These are phyloP conservation scores for Periophthalmodon schlosseri DNA, from an alignment of 2,113 vertebrate genomes.

Conservation along the genomic window DNA sequence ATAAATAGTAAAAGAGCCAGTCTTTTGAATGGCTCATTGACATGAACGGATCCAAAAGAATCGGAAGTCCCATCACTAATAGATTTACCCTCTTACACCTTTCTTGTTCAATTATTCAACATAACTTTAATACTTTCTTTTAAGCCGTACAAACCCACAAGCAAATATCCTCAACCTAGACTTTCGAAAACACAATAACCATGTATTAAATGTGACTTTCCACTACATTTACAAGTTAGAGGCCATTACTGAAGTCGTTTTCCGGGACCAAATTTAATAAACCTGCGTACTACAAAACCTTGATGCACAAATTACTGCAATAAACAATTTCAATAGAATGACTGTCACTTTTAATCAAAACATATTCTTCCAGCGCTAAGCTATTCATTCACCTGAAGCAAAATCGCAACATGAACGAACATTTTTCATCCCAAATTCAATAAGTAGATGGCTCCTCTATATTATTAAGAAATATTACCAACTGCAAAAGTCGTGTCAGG, in stretches of 20 bases:
- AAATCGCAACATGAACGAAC: not conserved
- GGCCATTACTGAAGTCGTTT: not conserved
- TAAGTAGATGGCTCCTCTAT: conserved; percentile 9
- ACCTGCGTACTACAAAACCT: not conserved
- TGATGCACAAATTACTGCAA: not conserved
- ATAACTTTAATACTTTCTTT: not conserved
- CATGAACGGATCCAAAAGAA: no score
- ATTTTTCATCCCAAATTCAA: conserved; percentile 5
- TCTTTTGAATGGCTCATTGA: no score
- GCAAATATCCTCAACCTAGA: not conserved
- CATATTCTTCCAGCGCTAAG: not conserved
- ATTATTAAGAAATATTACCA: conserved; percentile 17
- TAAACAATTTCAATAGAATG: not conserved
- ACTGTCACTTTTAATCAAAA: not conserved
- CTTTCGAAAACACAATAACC: not conserved
- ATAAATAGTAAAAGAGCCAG: no score
- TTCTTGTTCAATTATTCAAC: not conserved
- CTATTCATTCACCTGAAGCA: not conserved
- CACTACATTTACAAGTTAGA: not conserved
- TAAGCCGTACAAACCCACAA: not conserved
- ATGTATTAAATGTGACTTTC: not conserved
- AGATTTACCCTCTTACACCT: not conserved
- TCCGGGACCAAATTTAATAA: not conserved
- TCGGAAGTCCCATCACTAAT: no score
- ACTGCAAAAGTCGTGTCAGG: conserved; percentile 4